These are phyloP conservation scores for Homarus americanus DNA, from an alignment of 1,140 invertebrate genomes.

Conservation along the genomic window DNA sequence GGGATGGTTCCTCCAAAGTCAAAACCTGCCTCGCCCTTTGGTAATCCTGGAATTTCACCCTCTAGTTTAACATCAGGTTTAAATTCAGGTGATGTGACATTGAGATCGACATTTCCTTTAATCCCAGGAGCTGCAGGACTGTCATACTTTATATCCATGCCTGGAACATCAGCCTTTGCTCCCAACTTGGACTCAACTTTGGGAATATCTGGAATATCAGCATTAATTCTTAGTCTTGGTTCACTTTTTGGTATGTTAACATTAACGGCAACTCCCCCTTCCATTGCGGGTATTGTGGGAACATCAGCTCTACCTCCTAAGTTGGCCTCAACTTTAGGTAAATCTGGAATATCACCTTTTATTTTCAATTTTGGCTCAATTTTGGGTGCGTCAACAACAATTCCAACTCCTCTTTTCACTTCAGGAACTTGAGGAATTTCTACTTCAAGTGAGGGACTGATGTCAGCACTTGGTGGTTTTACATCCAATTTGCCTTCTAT, in stretches of 20 bases:
- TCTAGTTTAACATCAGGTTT: conserved; percentile 46
- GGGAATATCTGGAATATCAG: conserved; percentile 20
- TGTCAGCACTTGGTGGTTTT: conserved; percentile 5
- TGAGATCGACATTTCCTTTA: conserved; percentile 30
- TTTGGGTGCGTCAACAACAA: conserved; percentile 2
- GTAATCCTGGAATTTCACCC: conserved; percentile 17
- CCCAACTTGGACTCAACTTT: conserved; percentile 33
- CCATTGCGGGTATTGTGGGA: neutral
- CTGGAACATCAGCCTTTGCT: conserved; percentile 10
- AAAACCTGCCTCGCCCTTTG: neutral
- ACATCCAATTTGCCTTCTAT: conserved; percentile 27
- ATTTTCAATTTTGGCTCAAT: conserved; percentile 4
- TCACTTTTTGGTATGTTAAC: too few species aligned
- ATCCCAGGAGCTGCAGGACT: neutral
- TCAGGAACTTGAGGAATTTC: conserved; percentile 8
- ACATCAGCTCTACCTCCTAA: neutral
- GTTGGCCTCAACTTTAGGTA: conserved; percentile 37
- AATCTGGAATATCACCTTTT: conserved; percentile 30
- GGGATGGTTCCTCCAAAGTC: neutral
- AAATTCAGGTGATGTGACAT: conserved; percentile 27
- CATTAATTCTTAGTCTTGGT: neutral
- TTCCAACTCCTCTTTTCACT: neutral
- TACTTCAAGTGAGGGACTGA: conserved; percentile 15
- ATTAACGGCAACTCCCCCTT: neutral
- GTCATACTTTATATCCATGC: conserved; percentile 11